Conservation (phyloP, 1,140 invertebrate species). For the Gonioctena quinquepunctata region DNA sequence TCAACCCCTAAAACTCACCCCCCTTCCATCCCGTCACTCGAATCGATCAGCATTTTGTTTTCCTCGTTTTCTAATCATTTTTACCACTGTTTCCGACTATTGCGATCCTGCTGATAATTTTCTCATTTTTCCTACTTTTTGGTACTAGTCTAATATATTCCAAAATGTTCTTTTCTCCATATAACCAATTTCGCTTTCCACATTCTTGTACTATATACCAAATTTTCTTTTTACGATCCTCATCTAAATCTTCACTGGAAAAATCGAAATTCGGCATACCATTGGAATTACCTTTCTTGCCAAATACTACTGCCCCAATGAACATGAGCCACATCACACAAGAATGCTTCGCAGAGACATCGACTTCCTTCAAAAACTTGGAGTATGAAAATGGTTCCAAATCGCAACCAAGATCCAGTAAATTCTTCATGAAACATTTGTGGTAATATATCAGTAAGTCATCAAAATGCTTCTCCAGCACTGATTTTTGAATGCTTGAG, state of each 20-base stretch:
- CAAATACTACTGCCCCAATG: slow-evolving; percentile 10
- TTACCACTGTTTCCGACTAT: no score
- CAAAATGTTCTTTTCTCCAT: no score
- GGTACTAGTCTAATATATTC: no score
- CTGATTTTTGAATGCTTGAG: slow-evolving; percentile 55
- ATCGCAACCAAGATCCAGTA: slow-evolving; percentile 40
- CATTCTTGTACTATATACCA: slow-evolving; percentile 19
- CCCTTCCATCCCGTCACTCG: no score
- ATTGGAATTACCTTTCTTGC: background rate
- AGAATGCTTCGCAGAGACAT: background rate
- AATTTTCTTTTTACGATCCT: slow-evolving; percentile 9
- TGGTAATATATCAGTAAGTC: slow-evolving; percentile 60
- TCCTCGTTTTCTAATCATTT: no score
- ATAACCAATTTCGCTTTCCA: slow-evolving; percentile 21
- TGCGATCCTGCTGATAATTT: no score
- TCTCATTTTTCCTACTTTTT: no score
- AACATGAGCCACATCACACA: background rate
- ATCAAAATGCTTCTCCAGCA: slow-evolving; percentile 54
- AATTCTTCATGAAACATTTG: slow-evolving; percentile 52
- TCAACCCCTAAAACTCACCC: no score
- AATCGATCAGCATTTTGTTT: no score
- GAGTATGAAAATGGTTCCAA: slow-evolving; percentile 28
- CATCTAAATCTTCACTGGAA: background rate
- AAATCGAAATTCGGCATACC: background rate
- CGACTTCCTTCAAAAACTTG: slow-evolving; percentile 35